These are phyloP conservation scores for Dryobotodes eremita DNA, from an alignment of 2,888 invertebrate genomes.

Conservation along the genomic window DNA sequence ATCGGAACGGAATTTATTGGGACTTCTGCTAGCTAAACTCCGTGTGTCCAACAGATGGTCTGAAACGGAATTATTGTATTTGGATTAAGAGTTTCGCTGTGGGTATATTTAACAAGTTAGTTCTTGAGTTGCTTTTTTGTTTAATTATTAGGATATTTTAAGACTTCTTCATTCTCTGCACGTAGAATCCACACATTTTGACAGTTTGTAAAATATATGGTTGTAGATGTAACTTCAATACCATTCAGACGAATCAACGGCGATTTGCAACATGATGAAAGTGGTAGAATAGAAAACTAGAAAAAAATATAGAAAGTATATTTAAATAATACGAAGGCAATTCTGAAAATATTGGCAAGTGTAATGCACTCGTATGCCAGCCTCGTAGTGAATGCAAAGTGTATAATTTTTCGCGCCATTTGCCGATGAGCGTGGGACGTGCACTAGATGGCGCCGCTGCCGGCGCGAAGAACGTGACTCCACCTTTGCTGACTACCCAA, in stretches of 20 bases:
- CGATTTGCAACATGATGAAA: slow-evolving; percentile 22
- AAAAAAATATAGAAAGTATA: slow-evolving; percentile 38
- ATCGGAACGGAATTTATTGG: slow-evolving; percentile 61
- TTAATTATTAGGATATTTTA: background rate
- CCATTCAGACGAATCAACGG: slow-evolving; percentile 3
- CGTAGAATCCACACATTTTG: slow-evolving; percentile 21
- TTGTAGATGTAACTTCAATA: slow-evolving; percentile 12
- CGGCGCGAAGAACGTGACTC: slow-evolving; percentile 77
- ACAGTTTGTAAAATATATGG: slow-evolving; percentile 38
- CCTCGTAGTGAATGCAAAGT: slow-evolving; percentile 70
- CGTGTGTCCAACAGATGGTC: slow-evolving; percentile 26
- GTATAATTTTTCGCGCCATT: slow-evolving; percentile 87
- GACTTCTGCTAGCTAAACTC: slow-evolving; percentile 46
- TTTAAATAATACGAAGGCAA: slow-evolving; percentile 50
- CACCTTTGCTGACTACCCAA: slow-evolving; percentile 40
- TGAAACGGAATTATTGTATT: slow-evolving; percentile 30
- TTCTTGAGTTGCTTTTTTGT: background rate
- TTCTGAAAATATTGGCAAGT: slow-evolving; percentile 63
- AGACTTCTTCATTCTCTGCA: background rate
- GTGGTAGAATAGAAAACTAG: slow-evolving; percentile 39
- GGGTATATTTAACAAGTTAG: background rate
- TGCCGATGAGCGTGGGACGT: slow-evolving; percentile 74
- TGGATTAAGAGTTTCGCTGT: slow-evolving; percentile 17
- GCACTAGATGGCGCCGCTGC: slow-evolving; percentile 73
- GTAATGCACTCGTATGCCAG: slow-evolving; percentile 62